These are phyloP conservation scores for Calephelis virginiensis DNA, from an alignment of 1,140 invertebrate species.

Conservation along the genomic window DNA sequence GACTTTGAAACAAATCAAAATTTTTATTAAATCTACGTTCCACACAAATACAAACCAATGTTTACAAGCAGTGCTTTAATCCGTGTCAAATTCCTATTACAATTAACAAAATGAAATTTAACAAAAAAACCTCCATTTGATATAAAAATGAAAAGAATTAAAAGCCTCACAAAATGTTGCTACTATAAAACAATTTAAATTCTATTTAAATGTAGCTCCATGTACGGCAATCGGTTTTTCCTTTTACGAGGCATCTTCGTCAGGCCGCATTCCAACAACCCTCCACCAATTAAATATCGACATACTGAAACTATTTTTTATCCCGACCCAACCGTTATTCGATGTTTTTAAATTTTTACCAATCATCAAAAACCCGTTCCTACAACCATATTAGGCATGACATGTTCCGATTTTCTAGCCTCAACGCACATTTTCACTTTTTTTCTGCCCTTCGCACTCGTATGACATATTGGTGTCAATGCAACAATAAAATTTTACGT, in stretches of 20 bases:
- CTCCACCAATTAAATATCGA: conserved; percentile 61
- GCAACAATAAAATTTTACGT: conserved; percentile 51
- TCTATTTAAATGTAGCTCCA: conserved; percentile 61
- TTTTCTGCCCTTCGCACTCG: conserved; percentile 45
- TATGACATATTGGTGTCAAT: conserved; percentile 63
- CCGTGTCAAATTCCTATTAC: too few relatives aligned
- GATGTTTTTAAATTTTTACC: conserved; percentile 53
- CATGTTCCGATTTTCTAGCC: conserved; percentile 70
- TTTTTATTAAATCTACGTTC: too few relatives aligned
- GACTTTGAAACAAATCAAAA: too few relatives aligned
- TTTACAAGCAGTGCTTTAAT: too few relatives aligned
- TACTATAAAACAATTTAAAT: conserved; percentile 49
- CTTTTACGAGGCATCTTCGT: conserved; percentile 62
- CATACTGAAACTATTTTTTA: conserved; percentile 56
- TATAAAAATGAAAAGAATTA: neutral
- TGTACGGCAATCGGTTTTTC: conserved; percentile 53
- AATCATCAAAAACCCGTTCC: conserved; percentile 59
- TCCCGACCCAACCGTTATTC: conserved; percentile 57
- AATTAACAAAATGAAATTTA: neutral
- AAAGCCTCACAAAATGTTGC: conserved; percentile 18
- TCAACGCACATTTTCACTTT: conserved; percentile 52
- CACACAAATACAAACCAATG: too few relatives aligned
- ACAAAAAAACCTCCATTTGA: conserved; percentile 4
- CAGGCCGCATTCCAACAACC: conserved; percentile 58
- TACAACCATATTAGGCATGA: conserved; percentile 43